Conservation (phyloP, 1,140 invertebrate genomes). For the Bombus confusus region DNA sequence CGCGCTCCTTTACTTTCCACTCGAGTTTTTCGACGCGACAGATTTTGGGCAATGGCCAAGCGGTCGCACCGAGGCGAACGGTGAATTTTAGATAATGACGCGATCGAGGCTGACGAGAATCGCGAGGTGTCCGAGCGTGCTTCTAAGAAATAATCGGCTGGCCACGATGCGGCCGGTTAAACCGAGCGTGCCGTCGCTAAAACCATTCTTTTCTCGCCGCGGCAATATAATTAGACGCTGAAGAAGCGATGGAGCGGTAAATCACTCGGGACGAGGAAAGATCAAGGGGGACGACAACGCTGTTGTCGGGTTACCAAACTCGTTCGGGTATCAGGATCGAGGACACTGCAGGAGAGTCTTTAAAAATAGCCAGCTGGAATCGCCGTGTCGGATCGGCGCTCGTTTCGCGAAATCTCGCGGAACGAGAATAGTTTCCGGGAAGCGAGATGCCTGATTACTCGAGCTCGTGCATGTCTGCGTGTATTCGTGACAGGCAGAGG, state of each 20-base stretch:
- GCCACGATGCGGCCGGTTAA: slow-evolving; percentile 5
- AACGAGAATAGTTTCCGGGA: slow-evolving; percentile 55
- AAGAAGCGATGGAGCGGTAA: slow-evolving; percentile 50
- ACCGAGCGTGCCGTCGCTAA: not conserved
- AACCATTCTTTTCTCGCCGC: slow-evolving; percentile 43
- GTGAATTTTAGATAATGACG: slow-evolving; percentile 25
- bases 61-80: not conserved
- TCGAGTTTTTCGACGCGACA: not conserved
- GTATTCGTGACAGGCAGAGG: not conserved
- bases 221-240: slow-evolving; percentile 57
- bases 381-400: not conserved
- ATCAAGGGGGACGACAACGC: slow-evolving; percentile 46
- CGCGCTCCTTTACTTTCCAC: not conserved
- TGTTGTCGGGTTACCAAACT: slow-evolving; percentile 55
- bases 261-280: slow-evolving; percentile 57
- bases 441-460: not conserved
- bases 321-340: slow-evolving; percentile 19
- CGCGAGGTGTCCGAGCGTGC: not conserved
- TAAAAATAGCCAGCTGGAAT: slow-evolving; percentile 52
- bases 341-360: not conserved
- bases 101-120: not conserved
- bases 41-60: not conserved
- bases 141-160: slow-evolving; percentile 8
- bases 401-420: slow-evolving; percentile 38
- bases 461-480: not conserved